Evolutionary conservation across 2,113 vertebrate genomes (phyloP).

Genomic region (Pelvicachromis taeniatus): DNA sequence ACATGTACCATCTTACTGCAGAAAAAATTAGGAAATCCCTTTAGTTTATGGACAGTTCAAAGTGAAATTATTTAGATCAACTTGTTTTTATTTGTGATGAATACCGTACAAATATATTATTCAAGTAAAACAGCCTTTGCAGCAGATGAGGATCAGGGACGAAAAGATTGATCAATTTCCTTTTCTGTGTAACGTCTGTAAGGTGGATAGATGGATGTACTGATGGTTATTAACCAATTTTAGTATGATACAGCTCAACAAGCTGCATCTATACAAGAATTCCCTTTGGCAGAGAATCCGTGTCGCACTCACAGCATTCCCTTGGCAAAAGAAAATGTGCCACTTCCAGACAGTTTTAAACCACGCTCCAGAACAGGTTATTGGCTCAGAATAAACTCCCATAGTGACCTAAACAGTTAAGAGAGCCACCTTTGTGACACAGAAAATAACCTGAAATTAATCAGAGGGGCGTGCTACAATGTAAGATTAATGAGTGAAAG

Average conservation of each 20-base stretch:
- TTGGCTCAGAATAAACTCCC: neutral
- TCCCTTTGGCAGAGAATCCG: neutral
- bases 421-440: neutral
- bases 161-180: neutral
- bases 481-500: neutral
- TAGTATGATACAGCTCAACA: neutral
- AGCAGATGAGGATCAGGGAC: neutral
- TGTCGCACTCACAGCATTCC: neutral
- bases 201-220: neutral
- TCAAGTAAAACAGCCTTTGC: neutral
- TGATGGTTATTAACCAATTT: neutral
- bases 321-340: neutral
- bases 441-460: neutral
- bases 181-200: neutral
- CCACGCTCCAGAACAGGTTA: neutral
- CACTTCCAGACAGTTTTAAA: neutral
- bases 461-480: neutral
- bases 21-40: neutral
- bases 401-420: neutral
- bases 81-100: neutral
- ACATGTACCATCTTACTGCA: neutral
- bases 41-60: neutral
- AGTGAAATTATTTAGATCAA: neutral
- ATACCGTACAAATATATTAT: neutral
- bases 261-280: neutral